Base-by-base conservation (phyloP, 2,888 invertebrate species). In the Melanophora roralis region DNA sequence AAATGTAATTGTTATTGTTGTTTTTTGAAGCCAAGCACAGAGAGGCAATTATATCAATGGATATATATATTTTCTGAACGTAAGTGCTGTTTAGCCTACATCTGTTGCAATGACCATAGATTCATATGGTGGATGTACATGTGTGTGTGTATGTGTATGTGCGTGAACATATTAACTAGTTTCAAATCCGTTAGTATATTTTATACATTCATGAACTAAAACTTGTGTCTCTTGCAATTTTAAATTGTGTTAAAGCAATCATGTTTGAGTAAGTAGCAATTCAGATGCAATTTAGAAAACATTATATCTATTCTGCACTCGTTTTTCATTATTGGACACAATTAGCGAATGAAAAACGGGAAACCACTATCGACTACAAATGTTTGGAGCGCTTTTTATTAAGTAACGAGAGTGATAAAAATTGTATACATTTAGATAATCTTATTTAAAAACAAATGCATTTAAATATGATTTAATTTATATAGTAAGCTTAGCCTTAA, bases 1-100 rank as follows among this genome's bases (percentile, higher is more conserved):
- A 72, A 59, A 64, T 78, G 34, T 67, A 82, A 79, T 75, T 77
- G 74, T 40, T 74, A 74, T 82, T 78, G 64, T 45, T 51, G 68
- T 55, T 57, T 68, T n/a, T n/a, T n/a, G n/a, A n/a, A n/a, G n/a
- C n/a, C n/a, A 64, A 60, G 51, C 32, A 16, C 27, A 64, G 53
- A 59, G 21, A 23, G 14, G 12, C 16, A 9, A 9, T 60, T 9
- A 43, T 32, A 59, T 51, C 16, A 49, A 38, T 36, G 40, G 27
- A 9, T 32, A 34, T 32, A 68, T 43, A 16, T 47, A 34, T 65
- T 65, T 49, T 64, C 19, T 14, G 19, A 73, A 49, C 16, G 43
- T 53, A 53, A 45, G 51, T 72, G 53, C n/a, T 64, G 14, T 72
- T 64, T 53, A 62, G 72, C 53, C 53, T 62, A 40, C 62, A 73